A percentile compares a stretch with the other conserved stretches of the same genome.
Evolutionary conservation across 2,888 invertebrate species (phyloP).

Genomic region (Schizaphis graminum): DNA sequence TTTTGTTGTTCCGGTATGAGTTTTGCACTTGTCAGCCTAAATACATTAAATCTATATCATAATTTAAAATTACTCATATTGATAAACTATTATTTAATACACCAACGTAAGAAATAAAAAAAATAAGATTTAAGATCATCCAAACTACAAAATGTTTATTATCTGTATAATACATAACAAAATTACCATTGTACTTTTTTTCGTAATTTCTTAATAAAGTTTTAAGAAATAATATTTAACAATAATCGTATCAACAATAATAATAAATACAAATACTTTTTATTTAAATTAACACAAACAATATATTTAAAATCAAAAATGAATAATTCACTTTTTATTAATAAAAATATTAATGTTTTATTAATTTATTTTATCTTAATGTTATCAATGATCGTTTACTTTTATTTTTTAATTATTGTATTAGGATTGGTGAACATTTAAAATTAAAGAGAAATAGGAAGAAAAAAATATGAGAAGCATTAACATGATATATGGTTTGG

Average conservation of each 20-base stretch:
- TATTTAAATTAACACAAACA: too few species aligned
- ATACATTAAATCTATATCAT: not conserved
- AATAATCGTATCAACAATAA: not conserved
- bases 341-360: not conserved
- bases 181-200: not conserved
- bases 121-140: not conserved
- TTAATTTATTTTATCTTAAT: too few species aligned
- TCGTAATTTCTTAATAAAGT: not conserved
- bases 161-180: not conserved
- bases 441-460: not conserved
- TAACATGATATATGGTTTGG: not conserved
- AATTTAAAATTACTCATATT: not conserved
- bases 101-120: not conserved
- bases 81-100: not conserved
- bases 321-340: not conserved
- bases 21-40: not conserved
- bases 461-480: not conserved
- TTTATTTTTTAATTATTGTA: not conserved
- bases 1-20: not conserved
- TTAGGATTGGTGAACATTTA: not conserved
- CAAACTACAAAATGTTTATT: not conserved
- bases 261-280: not conserved
- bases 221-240: not conserved
- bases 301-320: not conserved
- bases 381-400: not conserved